Base-by-base conservation (phyloP, 2,797 vertebrate species). In the Pseudopleuronectes americanus region DNA sequence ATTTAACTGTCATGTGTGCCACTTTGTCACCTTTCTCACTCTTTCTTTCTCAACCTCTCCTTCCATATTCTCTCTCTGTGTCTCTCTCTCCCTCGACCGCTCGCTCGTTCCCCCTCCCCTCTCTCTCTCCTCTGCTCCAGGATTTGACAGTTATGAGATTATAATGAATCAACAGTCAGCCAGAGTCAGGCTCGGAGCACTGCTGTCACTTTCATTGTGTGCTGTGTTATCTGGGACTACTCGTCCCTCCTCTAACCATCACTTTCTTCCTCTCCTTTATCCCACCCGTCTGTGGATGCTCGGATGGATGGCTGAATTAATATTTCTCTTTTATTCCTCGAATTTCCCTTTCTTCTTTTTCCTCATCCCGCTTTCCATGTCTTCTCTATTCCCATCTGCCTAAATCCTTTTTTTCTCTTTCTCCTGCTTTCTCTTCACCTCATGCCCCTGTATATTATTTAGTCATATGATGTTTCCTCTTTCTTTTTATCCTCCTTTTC, bases 111-210 rank as follows among this genome's bases (percentile, higher is more conserved):
- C 45, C 68, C 23, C 17, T 28, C 26, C 36, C 26, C 36, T 53
- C 59, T 19, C 70, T 36, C 48, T 36, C 59, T 57, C 58, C 14
- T 4, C 66, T 14, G 62, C 87, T 87, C 47, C 73, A 77, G 79
- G 74, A 81, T 83, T 61, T 84, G 87, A 92, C 84, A 90, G 86
- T 91, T 86, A 91, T 91, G 88, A 91, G 88, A 86, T 90, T 90
- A 86, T 90, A 90, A 90, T 92, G 84, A 91, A 93, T 88, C 81
- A 89, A 88, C 86, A 89, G 83, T 85, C 74, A 84, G 70, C 60
- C 59, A 14, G 83, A 89, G 89, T 88, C 82, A 75, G 56, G 72
- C 84, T 83, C 62, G 43, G 71, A 90, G 89, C 86, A 80, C 77
- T 82, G 77, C 89, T 92, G 87, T 91, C 89, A 87, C 72, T 86